These are phyloP conservation scores for Xenus cinereus DNA, from an alignment of 2,113 vertebrate genomes.

Conservation along the genomic window DNA sequence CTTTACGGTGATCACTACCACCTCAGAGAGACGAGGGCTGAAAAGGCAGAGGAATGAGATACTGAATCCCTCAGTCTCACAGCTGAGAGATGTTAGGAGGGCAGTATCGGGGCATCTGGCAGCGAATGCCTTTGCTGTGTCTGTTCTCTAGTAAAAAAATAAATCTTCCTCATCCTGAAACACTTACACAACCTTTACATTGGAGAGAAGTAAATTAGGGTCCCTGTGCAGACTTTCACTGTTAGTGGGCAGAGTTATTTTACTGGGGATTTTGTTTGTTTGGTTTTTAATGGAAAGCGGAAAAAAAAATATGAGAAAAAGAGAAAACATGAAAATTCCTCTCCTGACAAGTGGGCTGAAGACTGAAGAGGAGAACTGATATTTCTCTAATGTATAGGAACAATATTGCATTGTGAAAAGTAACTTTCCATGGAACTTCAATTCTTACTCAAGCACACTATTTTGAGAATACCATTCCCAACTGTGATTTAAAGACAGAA, in stretches of 20 bases:
- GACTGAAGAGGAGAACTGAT: neutral
- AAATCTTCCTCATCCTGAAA: neutral
- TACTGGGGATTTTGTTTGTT: neutral
- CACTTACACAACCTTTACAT: neutral
- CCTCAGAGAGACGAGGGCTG: neutral
- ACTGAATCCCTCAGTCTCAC: neutral
- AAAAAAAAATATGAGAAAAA: neutral
- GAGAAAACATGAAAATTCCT: neutral
- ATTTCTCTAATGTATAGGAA: constrained; percentile 18
- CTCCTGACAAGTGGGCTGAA: neutral
- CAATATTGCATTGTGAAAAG: constrained; percentile 31
- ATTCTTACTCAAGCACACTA: constrained; percentile 12
- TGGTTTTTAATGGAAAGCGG: neutral
- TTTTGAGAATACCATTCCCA: constrained; percentile 50
- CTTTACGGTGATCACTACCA: neutral
- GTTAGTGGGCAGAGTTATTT: neutral
- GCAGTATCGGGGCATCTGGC: neutral
- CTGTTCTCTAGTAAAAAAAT: neutral
- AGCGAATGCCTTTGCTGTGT: neutral
- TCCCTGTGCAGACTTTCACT: neutral
- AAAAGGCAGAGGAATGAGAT: neutral
- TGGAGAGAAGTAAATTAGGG: neutral
- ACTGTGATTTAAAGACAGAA: constrained; percentile 53
- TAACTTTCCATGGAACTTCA: constrained; percentile 20
- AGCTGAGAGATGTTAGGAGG: neutral